Base-by-base conservation (phyloP, 2,113 vertebrate species). In the Nesogale talazaci region DNA sequence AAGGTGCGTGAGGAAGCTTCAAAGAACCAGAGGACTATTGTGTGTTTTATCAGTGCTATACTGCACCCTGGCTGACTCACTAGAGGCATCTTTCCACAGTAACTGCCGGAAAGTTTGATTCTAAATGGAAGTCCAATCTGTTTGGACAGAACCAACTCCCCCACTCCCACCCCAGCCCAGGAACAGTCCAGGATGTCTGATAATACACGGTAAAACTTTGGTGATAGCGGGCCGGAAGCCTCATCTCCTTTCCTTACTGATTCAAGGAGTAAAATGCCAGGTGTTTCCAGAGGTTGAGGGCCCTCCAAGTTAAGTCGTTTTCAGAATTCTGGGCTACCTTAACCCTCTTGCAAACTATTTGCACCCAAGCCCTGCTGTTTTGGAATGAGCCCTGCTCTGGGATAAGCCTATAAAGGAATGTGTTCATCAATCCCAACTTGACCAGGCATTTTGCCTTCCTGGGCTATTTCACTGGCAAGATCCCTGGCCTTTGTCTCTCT, bases 51-150 rank as follows among this genome's bases (percentile, higher is more conserved):
- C 46, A 10, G 46, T 52, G 46, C 46, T 52, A 52, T 52, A 52
- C 46, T 52, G 46, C 46, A 52, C 46, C 46, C 46, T 52, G 46
- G 46, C 14, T 52, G 5, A 52, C 46, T 7, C 46, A 52, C 14
- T 12, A 52, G 46, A 12, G 46, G 46, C 46, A 52, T 9, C 10
- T 52, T 52, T 52, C 14, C 46, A 12, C 27, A 72, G 36, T 69
- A 70, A 67, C 31, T 88, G 40, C 2, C 69, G 27, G 88, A n/a
- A 91, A 52, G 19, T 89, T 81, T 87, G 79, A 85, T 42, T 94
- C 56, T 80, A 46, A 77, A 46, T 25, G 74, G 57, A 29, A 72
- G 31, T 70, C 40, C 36, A 65, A 83, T 69, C 79, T 20, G 79
- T 27, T 27, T 0, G 77, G 36, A 69, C 17, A 40, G 67, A 40